These are phyloP conservation scores for Accipiter virgatus DNA, from an alignment of 2,113 vertebrate species.

Conservation along the genomic window DNA sequence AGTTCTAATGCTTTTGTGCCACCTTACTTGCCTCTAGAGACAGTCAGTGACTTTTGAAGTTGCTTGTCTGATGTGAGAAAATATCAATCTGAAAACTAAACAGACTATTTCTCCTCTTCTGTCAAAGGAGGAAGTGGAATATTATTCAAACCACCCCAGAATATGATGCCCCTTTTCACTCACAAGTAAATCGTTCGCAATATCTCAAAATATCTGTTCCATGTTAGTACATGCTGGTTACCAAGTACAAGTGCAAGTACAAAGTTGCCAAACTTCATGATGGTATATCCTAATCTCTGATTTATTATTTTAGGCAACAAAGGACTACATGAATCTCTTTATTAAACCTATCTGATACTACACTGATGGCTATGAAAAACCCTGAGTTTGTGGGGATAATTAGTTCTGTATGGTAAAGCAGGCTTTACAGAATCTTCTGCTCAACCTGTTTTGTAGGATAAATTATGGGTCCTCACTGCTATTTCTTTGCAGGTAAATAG, in stretches of 20 bases:
- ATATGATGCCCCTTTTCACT: neutral
- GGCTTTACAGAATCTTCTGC: neutral
- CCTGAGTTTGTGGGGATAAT: neutral
- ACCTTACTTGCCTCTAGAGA: neutral
- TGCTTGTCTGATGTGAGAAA: neutral
- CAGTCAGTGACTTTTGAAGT: neutral
- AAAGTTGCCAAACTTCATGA: neutral
- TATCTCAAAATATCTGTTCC: neutral
- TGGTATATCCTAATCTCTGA: neutral
- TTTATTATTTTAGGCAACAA: neutral
- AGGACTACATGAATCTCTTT: neutral
- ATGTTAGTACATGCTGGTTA: neutral
- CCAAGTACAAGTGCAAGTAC: neutral
- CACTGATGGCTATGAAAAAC: neutral
- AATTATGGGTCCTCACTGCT: neutral
- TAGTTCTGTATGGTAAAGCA: neutral
- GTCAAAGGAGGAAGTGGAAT: neutral
- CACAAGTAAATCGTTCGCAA: neutral
- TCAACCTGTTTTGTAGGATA: neutral
- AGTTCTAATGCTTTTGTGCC: neutral
- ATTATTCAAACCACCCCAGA: neutral
- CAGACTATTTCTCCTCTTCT: neutral
- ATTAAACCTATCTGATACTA: neutral
- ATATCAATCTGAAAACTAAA: neutral
- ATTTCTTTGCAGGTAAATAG: neutral